phyloP scores from a whole-genome alignment of 2,797 vertebrate species.

The Agapornis canus region DNA sequence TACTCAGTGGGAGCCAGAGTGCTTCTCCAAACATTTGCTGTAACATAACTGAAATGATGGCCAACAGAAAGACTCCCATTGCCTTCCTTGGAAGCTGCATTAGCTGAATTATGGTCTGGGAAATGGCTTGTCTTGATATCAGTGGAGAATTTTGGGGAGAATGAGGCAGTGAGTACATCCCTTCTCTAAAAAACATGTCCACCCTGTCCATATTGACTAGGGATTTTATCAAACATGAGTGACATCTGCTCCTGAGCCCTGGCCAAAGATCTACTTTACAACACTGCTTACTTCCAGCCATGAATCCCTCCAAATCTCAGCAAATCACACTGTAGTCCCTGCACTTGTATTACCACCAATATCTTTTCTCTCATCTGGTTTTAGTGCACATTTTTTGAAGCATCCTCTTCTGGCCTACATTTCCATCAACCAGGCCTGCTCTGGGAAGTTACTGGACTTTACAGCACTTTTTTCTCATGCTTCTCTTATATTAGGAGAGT shows the following conservation, averaged over 20 bases:
- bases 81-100: not conserved
- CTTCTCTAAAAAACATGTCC: rapidly evolving
- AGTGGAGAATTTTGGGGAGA: rapidly evolving
- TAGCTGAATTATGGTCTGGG: not conserved
- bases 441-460: not conserved
- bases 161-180: not conserved
- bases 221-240: not conserved
- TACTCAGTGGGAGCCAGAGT: not conserved
- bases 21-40: not conserved
- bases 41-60: not conserved
- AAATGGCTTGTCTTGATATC: not conserved
- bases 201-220: not conserved
- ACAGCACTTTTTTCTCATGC: not conserved
- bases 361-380: not conserved
- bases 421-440: not conserved
- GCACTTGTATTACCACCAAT: rapidly evolving
- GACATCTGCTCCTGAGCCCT: not conserved
- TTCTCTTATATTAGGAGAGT: not conserved
- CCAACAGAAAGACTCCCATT: not conserved
- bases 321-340: not conserved
- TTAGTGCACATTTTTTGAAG: not conserved
- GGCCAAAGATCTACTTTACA: not conserved
- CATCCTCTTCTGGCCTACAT: not conserved
- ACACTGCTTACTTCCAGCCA: rapidly evolving
- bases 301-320: not conserved